Percentiles rank a stretch among this genome's conserved stretches.
phyloP scores from a whole-genome alignment of 2,888 invertebrate genomes.

The Limulus polyphemus region DNA sequence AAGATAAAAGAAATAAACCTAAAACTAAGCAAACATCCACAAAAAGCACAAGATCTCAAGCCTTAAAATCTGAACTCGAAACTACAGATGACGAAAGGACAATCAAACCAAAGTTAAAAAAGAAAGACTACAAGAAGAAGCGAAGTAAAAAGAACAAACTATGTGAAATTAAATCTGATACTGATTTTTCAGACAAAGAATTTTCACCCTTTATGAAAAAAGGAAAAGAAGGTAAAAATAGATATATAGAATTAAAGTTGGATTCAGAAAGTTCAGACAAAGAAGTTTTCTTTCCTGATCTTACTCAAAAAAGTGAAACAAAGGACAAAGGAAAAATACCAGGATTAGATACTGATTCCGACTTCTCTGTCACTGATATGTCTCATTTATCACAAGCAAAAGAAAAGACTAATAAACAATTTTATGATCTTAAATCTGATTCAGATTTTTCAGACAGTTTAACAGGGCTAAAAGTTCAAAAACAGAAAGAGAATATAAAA shows the following conservation, averaged over 20 bases:
- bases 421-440: not conserved
- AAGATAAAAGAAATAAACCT: not conserved
- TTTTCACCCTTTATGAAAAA: no score
- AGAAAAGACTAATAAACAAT: conserved; percentile 5
- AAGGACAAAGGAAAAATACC: conserved; percentile 15
- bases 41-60: no score
- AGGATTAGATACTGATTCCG: no score
- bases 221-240: no score
- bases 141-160: no score
- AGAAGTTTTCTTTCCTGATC: not conserved
- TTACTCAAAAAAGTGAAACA: conserved; percentile 12
- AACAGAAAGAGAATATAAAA: not conserved
- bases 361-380: no score
- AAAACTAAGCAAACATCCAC: not conserved
- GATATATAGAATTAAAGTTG: no score
- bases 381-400: conserved; percentile 5
- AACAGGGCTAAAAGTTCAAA: conserved; percentile 33
- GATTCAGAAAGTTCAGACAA: conserved; percentile 14
- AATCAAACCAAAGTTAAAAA: not conserved
- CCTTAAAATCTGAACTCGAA: not conserved
- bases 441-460: not conserved
- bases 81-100: not conserved
- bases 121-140: no score
- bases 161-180: conserved; percentile 3
- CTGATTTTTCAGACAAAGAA: no score